phyloP scores from a whole-genome alignment of 2,113 vertebrate genomes.

The Tragelaphus strepsiceros region DNA sequence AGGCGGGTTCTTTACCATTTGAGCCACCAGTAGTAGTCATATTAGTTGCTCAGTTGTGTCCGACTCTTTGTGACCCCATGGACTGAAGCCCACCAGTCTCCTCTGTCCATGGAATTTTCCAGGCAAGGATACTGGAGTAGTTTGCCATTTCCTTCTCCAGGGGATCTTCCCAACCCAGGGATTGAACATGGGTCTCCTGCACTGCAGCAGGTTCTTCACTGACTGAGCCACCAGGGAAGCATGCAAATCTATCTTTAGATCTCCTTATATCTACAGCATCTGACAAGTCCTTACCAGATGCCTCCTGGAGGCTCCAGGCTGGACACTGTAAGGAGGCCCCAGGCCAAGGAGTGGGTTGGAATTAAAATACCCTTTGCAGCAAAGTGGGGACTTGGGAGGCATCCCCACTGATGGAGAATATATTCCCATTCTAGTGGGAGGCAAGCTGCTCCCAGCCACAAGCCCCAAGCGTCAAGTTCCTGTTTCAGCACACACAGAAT shows the following conservation, averaged over 20 bases:
- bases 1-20: not conserved
- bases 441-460: rapidly evolving
- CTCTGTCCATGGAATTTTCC: not conserved
- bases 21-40: not conserved
- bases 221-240: not conserved
- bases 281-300: not conserved
- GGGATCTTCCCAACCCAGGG: not conserved
- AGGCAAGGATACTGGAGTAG: not conserved
- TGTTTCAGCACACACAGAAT: not conserved
- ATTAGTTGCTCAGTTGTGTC: not conserved
- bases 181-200: not conserved
- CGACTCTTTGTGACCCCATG: not conserved
- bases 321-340: not conserved
- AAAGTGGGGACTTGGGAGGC: not conserved
- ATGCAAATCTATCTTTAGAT: not conserved
- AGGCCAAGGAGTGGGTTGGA: not conserved
- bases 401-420: not conserved
- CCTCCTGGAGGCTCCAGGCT: not conserved
- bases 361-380: not conserved
- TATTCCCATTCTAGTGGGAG: not conserved
- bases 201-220: not conserved
- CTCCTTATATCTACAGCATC: not conserved
- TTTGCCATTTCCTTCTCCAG: not conserved
- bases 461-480: rapidly evolving
- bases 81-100: not conserved